These are phyloP conservation scores for Sternarchorhynchus goeldii DNA, from an alignment of 2,797 vertebrate genomes.

Conservation along the genomic window DNA sequence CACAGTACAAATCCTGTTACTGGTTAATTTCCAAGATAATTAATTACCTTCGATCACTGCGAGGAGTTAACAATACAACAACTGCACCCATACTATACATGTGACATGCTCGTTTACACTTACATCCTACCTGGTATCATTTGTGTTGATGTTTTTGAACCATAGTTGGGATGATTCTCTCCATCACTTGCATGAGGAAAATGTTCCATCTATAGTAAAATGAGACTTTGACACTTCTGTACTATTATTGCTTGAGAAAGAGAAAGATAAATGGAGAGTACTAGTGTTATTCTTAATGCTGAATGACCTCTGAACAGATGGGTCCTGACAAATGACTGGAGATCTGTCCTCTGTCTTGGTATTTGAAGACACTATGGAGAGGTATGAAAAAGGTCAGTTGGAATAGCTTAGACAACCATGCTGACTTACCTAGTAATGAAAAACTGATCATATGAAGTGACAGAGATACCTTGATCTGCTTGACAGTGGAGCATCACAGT, in stretches of 20 bases:
- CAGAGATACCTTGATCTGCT: conserved; percentile 66
- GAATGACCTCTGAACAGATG: conserved; percentile 71
- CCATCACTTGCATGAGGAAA: conserved; percentile 59
- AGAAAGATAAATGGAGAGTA: too few relatives aligned
- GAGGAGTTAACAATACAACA: too few relatives aligned
- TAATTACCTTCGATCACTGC: too few relatives aligned
- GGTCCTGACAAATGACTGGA: conserved; percentile 62
- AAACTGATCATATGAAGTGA: background rate
- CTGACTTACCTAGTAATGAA: background rate
- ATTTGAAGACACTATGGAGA: conserved; percentile 64
- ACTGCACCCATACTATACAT: too few relatives aligned
- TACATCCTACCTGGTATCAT: conserved; percentile 61
- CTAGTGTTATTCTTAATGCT: background rate
- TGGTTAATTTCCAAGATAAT: too few relatives aligned
- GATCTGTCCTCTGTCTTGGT: conserved; percentile 57
- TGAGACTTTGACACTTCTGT: background rate
- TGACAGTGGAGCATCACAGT: conserved; percentile 69
- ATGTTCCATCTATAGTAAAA: conserved; percentile 64
- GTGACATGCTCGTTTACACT: too few relatives aligned
- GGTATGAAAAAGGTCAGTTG: background rate
- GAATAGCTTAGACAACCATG: background rate
- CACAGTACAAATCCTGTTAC: too few relatives aligned
- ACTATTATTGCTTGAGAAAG: too few relatives aligned
- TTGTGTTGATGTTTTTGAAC: conserved; percentile 58
- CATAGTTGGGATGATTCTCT: conserved; percentile 60